A percentile compares a stretch with the other conserved stretches of the same genome.
Conservation (phyloP, 2,888 invertebrate species). For the Anticlea derivata region DNA sequence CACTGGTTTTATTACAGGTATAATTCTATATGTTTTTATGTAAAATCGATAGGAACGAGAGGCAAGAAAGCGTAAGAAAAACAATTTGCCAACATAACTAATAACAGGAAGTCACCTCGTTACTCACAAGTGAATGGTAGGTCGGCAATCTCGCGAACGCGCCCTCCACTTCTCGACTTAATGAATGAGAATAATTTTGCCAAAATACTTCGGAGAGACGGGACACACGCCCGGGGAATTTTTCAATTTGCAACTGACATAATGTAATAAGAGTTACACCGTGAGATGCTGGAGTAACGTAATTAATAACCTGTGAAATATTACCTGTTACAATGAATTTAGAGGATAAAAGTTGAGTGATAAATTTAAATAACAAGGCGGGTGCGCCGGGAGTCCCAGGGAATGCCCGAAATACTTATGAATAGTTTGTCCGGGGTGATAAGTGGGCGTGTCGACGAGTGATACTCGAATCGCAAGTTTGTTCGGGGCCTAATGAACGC, state of each 20-base stretch:
- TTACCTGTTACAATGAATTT: conserved; percentile 83
- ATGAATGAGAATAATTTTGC: conserved; percentile 83
- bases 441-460: conserved; percentile 68
- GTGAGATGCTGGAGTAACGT: conserved; percentile 77
- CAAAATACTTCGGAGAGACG: conserved; percentile 82
- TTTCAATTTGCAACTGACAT: conserved; percentile 84
- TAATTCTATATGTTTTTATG: conserved; percentile 48
- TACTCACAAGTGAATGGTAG: conserved; percentile 80
- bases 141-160: conserved; percentile 77
- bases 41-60: conserved; percentile 54
- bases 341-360: conserved; percentile 83
- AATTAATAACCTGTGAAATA: conserved; percentile 83
- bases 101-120: conserved; percentile 81
- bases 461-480: conserved; percentile 72
- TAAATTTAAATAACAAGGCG: conserved; percentile 82
- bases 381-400: conserved; percentile 46
- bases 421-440: conserved; percentile 77
- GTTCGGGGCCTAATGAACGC: conserved; percentile 79
- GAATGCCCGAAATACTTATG: conserved; percentile 74
- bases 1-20: conserved; percentile 41
- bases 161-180: conserved; percentile 79
- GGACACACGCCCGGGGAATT: conserved; percentile 83
- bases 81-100: conserved; percentile 79
- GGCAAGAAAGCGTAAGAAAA: conserved; percentile 68
- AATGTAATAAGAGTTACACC: conserved; percentile 83